Percentiles rank a stretch among this genome's conserved stretches.
phyloP scores from a whole-genome alignment of 2,888 invertebrate genomes.

The Thecocarcelia acutangulata region DNA sequence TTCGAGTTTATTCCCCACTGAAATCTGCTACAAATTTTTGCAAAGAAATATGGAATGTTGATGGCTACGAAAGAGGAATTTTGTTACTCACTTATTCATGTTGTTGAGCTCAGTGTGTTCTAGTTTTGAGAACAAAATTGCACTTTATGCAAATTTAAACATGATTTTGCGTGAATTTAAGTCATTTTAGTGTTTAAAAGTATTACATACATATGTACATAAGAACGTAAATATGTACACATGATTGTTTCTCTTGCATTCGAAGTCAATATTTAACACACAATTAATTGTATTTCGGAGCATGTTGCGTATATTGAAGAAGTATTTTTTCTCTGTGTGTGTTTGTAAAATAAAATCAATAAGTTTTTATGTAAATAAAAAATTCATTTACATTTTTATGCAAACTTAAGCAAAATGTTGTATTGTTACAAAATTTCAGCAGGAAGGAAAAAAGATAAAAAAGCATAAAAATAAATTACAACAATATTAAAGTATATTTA shows the following conservation, averaged over 20 bases:
- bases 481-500: not conserved
- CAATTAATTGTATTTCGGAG: not conserved
- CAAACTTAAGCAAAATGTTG: not conserved
- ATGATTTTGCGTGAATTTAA: constrained; percentile 22
- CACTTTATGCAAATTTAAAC: constrained; percentile 31
- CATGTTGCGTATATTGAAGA: too few species aligned
- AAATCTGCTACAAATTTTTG: constrained; percentile 33
- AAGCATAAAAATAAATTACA: not conserved
- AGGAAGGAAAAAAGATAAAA: not conserved
- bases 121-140: constrained; percentile 23
- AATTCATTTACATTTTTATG: constrained; percentile 19
- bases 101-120: constrained; percentile 25
- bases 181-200: not conserved
- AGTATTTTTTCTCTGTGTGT: not conserved
- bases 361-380: constrained; percentile 24
- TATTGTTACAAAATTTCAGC: not conserved
- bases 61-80: constrained; percentile 30
- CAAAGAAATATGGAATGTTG: constrained; percentile 3
- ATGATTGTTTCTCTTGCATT: constrained; percentile 21
- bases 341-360: constrained; percentile 25
- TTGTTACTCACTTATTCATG: constrained; percentile 14
- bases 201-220: too few species aligned
- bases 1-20: constrained; percentile 32
- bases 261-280: constrained; percentile 4
- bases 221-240: constrained; percentile 12